Evolutionary conservation across 2,113 vertebrate genomes (phyloP), one percentile per base, ranked within the genome.

Genomic region (Pampusana beccarii): DNA sequence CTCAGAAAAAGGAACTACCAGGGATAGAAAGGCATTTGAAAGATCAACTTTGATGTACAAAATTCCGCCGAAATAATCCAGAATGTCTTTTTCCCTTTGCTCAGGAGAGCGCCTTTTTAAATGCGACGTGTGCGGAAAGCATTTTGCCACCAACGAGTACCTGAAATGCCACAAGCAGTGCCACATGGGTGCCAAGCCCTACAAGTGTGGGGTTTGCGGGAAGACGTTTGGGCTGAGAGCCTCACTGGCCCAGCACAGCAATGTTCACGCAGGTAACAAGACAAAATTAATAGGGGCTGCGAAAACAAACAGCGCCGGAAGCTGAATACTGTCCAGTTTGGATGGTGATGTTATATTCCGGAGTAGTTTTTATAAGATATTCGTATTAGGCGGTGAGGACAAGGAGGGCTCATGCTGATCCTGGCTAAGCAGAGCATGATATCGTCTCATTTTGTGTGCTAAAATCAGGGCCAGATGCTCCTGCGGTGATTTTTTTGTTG

Each of bases 131-230:
- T 98, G 97, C 6, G 97, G 95, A n/a, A 98, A 98, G 51, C 97
- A 97, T 60, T 98, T 98, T 77, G 92, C 97, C 80, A 97, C 97
- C 85, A 98, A 96, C 1, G 97, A 97, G 19, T 98, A 98, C 46
- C 85, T 98, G 6, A 97, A 98, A 29, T 97, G 97, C 81, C 97
- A 97, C 60, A 97, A 96, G 57, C 92, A 86, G 21, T 98, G 97
- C 20, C 97, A 97, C 96, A 77, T 98, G 97, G 97, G 97, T 21
- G 96, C 96, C 6, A 97, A 86, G n/a, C 97, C 97, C 64, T 98
- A 96, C 91, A 96, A 83, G 56, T 98, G 97, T 1, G 34, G 96
- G 34, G 90, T 97, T 0, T 98, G 97, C 14, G 97, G 97, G 65
- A 98, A 98, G 85, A 29, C 91, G 0, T 98, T 98, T 14, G 97